Base-by-base conservation (phyloP, 2,888 invertebrate genomes). In the Sthenelais limicola region DNA sequence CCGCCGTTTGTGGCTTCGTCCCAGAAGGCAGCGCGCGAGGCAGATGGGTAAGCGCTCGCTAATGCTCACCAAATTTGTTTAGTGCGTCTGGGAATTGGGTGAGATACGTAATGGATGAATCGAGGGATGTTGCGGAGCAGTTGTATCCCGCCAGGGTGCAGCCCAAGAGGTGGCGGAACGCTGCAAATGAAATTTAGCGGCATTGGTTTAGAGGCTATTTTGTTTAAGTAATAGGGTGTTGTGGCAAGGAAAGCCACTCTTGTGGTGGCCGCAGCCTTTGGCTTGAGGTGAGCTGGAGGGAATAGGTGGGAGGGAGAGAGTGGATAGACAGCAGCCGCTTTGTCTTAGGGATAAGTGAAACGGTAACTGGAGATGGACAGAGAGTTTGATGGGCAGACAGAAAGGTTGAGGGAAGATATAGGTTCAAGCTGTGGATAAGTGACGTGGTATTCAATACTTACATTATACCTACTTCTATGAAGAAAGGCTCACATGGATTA, bases 31-130 rank as follows among this genome's bases (percentile, higher is more conserved):
- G 21, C 56, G 15, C 24, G 62, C 62, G 38, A 26, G 2, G 21
- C 62, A 38, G 62, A 62, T 62, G 62, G 62, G 62, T 62, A 62
- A 62, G 62, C 62, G 62, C 7, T 28, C 62, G 26, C 26, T 62
- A 62, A 62, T 62, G 62, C 38, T 24, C 38, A 15, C 62, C 28
- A 62, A 62, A 62, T 62, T 35, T 62, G 62, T 62, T 62, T 62
- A 62, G 38, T 62, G 62, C 62, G 35, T 35, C 38, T 4, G 62
- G 35, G 35, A 38, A 62, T 38, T 35, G 62, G 62, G 21, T 4
- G 4, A 43, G 24, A 28, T 12, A 21, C n/a, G 38, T 62, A 62
- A 62, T 62, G 38, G 62, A 62, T 62, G 62, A 43, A n/a, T 38
- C 15, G 62, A 18, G 35, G 38, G 56, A 56, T 1, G 3, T 24